Conservation (phyloP, 2,888 invertebrate genomes). For the Stenodema calcarata region DNA sequence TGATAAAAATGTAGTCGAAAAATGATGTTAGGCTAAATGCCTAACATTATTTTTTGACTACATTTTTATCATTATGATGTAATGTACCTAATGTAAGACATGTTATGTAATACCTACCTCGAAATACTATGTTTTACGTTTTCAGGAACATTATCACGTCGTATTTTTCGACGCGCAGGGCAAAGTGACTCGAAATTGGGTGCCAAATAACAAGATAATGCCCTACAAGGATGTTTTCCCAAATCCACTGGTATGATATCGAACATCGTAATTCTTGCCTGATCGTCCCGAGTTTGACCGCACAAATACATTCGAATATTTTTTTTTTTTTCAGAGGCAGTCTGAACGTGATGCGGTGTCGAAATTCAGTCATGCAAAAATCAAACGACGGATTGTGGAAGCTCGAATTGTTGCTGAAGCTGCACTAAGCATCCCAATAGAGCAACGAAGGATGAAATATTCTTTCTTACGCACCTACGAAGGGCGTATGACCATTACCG, state of each 20-base stretch:
- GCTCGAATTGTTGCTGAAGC: not conserved
- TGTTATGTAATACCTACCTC: no score
- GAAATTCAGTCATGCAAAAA: no score
- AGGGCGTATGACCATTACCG: no score
- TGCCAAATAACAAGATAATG: not conserved
- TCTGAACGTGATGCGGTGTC: not conserved
- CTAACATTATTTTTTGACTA: no score
- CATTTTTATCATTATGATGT: no score
- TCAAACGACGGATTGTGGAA: not conserved
- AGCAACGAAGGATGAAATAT: not conserved
- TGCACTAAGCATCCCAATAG: not conserved
- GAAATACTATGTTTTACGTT: not conserved
- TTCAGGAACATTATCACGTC: constrained; percentile 19
- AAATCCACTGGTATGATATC: not conserved
- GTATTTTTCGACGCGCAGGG: constrained; percentile 9
- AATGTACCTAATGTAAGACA: no score
- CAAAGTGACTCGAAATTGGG: constrained; percentile 9
- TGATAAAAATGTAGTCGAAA: no score
- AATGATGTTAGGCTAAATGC: no score
- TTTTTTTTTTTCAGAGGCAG: not conserved
- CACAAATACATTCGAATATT: not conserved
- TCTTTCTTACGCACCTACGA: not conserved
- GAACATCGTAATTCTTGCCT: not conserved
- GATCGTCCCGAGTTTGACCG: no score
- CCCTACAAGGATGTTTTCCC: not conserved